These are phyloP conservation scores for Bagarius yarrelli DNA, from an alignment of 2,113 vertebrate species.

Conservation along the genomic window DNA sequence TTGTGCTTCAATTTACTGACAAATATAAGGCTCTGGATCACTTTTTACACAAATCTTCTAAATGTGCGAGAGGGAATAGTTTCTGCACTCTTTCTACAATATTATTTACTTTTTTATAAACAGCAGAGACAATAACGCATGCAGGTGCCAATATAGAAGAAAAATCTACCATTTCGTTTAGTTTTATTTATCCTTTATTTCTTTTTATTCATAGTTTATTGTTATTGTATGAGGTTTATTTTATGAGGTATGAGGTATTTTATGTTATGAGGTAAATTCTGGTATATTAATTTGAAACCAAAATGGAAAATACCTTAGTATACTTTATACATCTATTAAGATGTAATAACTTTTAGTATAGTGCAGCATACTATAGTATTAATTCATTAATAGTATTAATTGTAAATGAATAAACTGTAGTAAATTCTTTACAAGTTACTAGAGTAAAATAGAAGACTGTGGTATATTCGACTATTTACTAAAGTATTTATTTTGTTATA, in stretches of 20 bases:
- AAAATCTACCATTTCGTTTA: neutral
- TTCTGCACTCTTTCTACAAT: neutral
- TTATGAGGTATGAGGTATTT: neutral
- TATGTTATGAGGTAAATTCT: neutral
- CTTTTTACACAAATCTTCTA: neutral
- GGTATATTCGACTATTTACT: too few species aligned
- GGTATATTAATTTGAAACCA: too few species aligned
- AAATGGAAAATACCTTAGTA: too few species aligned
- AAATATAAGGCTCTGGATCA: slow-evolving; percentile 9
- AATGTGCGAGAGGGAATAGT: neutral
- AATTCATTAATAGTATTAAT: too few species aligned
- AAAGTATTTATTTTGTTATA: too few species aligned
- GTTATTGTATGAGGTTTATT: neutral
- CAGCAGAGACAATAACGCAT: neutral
- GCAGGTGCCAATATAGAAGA: neutral
- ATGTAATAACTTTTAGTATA: too few species aligned
- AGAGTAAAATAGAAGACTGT: too few species aligned
- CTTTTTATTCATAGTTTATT: neutral
- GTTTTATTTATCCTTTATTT: neutral
- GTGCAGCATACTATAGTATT: too few species aligned
- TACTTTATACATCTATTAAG: too few species aligned
- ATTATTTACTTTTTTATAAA: neutral
- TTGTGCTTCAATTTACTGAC: slow-evolving; percentile 30
- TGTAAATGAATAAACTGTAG: too few species aligned
- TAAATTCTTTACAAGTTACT: too few species aligned